Evolutionary conservation across 2,888 invertebrate species (phyloP), one percentile per base, ranked within the genome.

Genomic region (Apantesis nais): DNA sequence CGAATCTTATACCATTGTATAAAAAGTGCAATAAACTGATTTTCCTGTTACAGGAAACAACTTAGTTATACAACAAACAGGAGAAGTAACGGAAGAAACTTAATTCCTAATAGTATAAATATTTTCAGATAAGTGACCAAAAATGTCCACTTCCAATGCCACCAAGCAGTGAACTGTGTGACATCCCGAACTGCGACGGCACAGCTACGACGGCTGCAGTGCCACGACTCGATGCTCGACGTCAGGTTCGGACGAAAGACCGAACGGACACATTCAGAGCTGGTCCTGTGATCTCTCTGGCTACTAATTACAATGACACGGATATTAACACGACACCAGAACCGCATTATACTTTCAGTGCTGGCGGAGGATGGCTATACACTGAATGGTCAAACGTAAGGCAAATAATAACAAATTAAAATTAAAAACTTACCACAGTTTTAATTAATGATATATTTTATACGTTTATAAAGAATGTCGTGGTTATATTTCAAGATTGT

Each of bases 321-420:
- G 93, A 92, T 64, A 79, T 89, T 22, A 85, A 86, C 14, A 83
- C 90, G 0, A 87, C 88, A 2, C 82, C 87, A 34, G 88, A 90
- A 58, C 88, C 90, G 0, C 86, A 88, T 22, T 95, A 88, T 73
- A 91, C 87, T 66, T 92, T 89, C 73, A 93, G 87, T 68, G 93
- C 91, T 25, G 88, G 88, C 61, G 94, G 93, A 19, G 95, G 96
- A 65, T 96, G 96, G 96, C 89, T 96, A 52, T 96, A 95, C 77
- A 96, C 96, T 0, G 96, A 96, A 44, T 96, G 96, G 96, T 95
- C 95, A 41, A 93, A 96, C 89, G 96, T 96, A 83, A 77, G 85
- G 68, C 55, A 25, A 16, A 52, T 55, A 4, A n/a, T 67, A 4
- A 16, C 9, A 31, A 62, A 14, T 0, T 37, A 8, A 3, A 37